Evolutionary conservation across 2,888 invertebrate genomes (phyloP).

Genomic region (Volucella inflata): DNA sequence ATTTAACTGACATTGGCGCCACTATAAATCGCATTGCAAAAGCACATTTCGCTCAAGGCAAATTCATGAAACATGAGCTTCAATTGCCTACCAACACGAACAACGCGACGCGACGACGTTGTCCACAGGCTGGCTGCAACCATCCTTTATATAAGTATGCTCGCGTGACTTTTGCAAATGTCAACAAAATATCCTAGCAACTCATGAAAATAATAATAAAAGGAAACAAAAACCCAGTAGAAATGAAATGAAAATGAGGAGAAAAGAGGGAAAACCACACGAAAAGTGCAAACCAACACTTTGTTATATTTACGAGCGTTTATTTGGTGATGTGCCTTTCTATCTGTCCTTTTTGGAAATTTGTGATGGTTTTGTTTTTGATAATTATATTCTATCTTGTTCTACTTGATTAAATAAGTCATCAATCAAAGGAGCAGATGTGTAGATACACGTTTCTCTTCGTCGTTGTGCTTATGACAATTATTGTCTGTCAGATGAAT

Average conservation of each 20-base stretch:
- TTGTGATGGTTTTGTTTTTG: no score
- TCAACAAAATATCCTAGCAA: constrained; percentile 75
- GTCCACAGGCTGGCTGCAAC: neutral
- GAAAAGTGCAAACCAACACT: constrained; percentile 71
- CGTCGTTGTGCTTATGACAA: no score
- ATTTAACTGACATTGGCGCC: constrained; percentile 75
- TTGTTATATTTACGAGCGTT: constrained; percentile 45
- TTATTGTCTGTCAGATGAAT: no score
- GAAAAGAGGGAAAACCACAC: constrained; percentile 30
- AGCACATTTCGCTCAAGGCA: constrained; percentile 25
- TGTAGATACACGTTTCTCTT: no score
- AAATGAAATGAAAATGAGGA: neutral
- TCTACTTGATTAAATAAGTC: no score
- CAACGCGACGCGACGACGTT: neutral
- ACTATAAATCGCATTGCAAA: constrained; percentile 72
- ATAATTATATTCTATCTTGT: no score
- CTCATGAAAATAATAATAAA: constrained; percentile 55
- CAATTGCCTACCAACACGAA: constrained; percentile 67
- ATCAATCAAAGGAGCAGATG: no score
- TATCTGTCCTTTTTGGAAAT: no score
- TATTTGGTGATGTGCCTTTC: constrained; percentile 35
- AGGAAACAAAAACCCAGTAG: neutral
- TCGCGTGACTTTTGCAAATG: constrained; percentile 74
- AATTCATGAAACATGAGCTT: constrained; percentile 69
- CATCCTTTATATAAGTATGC: constrained; percentile 49